Evolutionary conservation across 2,797 vertebrate genomes (phyloP), one percentile per base, ranked within the genome.

Genomic region (Myotis vivesi): DNA sequence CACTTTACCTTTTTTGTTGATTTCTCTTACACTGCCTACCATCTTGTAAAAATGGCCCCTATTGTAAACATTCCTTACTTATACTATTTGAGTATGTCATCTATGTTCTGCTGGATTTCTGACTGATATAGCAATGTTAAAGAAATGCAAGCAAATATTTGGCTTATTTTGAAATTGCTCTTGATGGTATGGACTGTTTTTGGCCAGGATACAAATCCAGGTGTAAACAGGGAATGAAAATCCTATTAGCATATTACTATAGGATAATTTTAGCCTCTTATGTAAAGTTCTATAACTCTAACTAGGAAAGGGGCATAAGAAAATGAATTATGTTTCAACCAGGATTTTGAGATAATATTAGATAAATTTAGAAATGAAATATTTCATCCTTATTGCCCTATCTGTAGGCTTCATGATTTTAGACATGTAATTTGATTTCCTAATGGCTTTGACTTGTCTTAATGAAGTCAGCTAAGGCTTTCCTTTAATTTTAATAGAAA

Each of bases 401-500:
- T 95, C 91, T 95, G 59, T 72, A 46, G 80, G 25, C 91, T 95
- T 97, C 91, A 95, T 89, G 92, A 94, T 92, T 96, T 95, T 72
- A 94, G 94, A 95, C 81, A 89, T 87, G 87, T 72, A 95, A 96
- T 96, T 96, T 95, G 72, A 94, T 91, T 94, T 92, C 83, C 75
- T 96, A 95, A 96, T 95, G 75, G 71, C 49, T 91, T 84, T 77
- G 80, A 89, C 89, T 94, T 77, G 36, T 84, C 75, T 92, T 96
- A 96, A 97, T 97, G 91, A 97, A 95, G 96, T 96, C 84, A 96
- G 91, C 13, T 96, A 97, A 96, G 92, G 92, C 59, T 96, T 95
- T 92, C 49, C 55, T 97, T 97, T 95, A 97, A 96, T 97, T 95
- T 96, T 95, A 96, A 95, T 96, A 55, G 93, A 94, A 96, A 94